Percentiles rank a stretch among this genome's conserved stretches.
phyloP scores from a whole-genome alignment of 2,797 vertebrate genomes.

The Aphelocoma californica region DNA sequence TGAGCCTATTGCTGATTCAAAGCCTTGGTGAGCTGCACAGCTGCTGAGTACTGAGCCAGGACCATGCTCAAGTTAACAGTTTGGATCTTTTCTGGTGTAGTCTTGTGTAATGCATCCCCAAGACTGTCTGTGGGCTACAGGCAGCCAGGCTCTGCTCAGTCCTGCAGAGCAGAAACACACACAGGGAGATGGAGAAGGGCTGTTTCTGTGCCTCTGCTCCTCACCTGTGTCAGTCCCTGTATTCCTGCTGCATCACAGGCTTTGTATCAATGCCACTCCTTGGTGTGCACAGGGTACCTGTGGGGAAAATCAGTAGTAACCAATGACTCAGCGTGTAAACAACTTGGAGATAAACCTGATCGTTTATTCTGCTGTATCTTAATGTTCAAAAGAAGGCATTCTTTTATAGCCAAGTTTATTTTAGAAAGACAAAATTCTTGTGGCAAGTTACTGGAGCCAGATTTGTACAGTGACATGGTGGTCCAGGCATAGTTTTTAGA shows the following conservation, averaged over 20 bases:
- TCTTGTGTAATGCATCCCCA: neutral
- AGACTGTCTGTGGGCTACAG: neutral
- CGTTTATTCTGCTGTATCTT: neutral
- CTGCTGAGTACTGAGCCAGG: neutral
- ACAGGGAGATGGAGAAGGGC: neutral
- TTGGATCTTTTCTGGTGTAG: neutral
- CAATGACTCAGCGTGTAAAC: neutral
- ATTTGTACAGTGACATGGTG: neutral
- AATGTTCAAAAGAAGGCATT: neutral
- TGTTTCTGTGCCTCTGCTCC: neutral
- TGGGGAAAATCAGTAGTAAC: neutral
- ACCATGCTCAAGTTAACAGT: neutral
- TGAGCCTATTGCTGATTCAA: neutral
- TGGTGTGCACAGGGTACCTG: neutral
- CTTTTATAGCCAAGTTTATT: neutral
- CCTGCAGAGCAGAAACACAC: neutral
- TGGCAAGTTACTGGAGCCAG: neutral
- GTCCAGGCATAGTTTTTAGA: neutral
- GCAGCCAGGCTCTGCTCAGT: neutral
- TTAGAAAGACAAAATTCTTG: neutral
- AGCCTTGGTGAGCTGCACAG: neutral
- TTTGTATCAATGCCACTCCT: neutral
- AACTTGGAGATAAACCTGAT: neutral
- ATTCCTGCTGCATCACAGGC: neutral
- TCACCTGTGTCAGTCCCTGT: fast-evolving